Evolutionary conservation across 2,888 invertebrate species (phyloP).

Genomic region (Melieria crassipennis): DNA sequence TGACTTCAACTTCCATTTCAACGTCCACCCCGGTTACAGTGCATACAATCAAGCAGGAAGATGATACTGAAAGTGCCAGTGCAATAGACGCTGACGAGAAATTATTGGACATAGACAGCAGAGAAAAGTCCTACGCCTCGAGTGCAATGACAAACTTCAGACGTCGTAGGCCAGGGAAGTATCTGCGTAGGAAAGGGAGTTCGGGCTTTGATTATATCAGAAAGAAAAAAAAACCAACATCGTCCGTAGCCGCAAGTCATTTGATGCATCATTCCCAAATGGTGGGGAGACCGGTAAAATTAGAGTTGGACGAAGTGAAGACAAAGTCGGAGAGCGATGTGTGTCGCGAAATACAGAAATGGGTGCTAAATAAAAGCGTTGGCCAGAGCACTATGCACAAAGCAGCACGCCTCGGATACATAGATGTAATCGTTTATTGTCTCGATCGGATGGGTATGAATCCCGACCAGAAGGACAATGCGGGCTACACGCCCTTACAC

Average conservation of each 20-base stretch:
- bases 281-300: constrained; percentile 35
- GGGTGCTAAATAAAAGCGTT: constrained; percentile 93
- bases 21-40: constrained; percentile 18
- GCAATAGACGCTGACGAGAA: constrained; percentile 44
- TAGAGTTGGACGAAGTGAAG: constrained; percentile 41
- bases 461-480: constrained; percentile 90
- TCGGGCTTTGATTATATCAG: constrained; percentile 84
- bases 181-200: constrained; percentile 62
- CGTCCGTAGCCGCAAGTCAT: not conserved
- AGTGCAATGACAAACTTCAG: constrained; percentile 41
- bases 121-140: not conserved
- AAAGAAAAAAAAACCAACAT: constrained; percentile 82
- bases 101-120: constrained; percentile 3
- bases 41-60: constrained; percentile 43
- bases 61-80: constrained; percentile 43
- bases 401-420: constrained; percentile 88
- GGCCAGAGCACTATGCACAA: constrained; percentile 94
- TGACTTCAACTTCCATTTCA: constrained; percentile 15
- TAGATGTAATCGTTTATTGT: constrained; percentile 90
- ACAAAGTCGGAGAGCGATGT: constrained; percentile 72
- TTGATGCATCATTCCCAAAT: constrained; percentile 9
- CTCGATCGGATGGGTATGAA: constrained; percentile 84
- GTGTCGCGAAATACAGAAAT: constrained; percentile 84
- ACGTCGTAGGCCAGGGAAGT: constrained; percentile 52
- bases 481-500: constrained; percentile 92